Evolutionary conservation across 1,140 invertebrate genomes (phyloP).

Genomic region (Steinernema khuongi): DNA sequence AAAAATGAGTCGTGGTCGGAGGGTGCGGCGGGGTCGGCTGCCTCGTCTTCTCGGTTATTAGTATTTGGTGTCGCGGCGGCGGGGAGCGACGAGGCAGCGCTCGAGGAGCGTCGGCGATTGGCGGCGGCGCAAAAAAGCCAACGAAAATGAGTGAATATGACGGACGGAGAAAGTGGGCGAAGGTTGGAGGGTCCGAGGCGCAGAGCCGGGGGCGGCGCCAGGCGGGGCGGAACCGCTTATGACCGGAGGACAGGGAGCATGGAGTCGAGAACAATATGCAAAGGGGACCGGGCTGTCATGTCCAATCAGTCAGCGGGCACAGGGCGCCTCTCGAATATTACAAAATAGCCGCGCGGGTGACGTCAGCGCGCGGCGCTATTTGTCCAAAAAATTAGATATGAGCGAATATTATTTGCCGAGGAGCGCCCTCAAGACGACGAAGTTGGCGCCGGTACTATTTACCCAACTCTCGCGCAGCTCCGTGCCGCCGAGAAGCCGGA

Average conservation of each 20-base stretch:
- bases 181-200: slow-evolving; percentile 3
- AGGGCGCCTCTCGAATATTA: slow-evolving; percentile 9
- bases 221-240: slow-evolving; percentile 13
- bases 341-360: slow-evolving; percentile 13
- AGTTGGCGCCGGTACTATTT: background rate
- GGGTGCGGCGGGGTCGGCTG: background rate
- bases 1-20: slow-evolving; percentile 4
- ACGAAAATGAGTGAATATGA: slow-evolving; percentile 17
- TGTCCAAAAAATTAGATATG: slow-evolving; percentile 15
- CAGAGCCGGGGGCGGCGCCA: background rate
- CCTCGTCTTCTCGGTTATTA: background rate
- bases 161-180: slow-evolving; percentile 12
- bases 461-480: slow-evolving; percentile 11
- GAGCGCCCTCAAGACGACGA: background rate
- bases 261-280: background rate
- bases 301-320: background rate
- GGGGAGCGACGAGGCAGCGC: background rate
- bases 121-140: slow-evolving; percentile 13
- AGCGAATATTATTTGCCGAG: slow-evolving; percentile 15
- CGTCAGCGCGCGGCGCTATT: background rate
- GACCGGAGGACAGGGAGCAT: background rate
- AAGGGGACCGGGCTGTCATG: background rate
- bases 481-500: slow-evolving; percentile 11
- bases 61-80: slow-evolving; percentile 3
- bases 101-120: slow-evolving; percentile 13